Evolutionary conservation across 2,888 invertebrate species (phyloP).

Genomic region (Mantis religiosa): DNA sequence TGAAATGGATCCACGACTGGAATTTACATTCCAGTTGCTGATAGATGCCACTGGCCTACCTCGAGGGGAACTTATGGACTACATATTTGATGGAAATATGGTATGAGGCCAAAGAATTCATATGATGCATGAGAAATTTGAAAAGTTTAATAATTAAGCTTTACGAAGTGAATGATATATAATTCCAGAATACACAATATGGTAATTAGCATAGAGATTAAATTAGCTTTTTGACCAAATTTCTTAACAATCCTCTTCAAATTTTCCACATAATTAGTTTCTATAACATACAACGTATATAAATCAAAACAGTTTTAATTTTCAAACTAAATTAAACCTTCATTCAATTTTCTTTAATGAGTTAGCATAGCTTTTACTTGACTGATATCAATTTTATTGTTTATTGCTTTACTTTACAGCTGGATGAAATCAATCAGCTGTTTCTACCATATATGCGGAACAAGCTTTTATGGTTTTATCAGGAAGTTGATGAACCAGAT

Average conservation of each 20-base stretch:
- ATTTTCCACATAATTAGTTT: too few species aligned
- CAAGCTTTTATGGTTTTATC: constrained; percentile 84
- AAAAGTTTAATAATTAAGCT: background rate
- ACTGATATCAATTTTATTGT: constrained; percentile 12
- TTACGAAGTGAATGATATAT: background rate
- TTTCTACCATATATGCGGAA: constrained; percentile 81
- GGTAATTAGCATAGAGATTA: too few species aligned
- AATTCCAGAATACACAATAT: background rate
- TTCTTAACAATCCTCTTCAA: too few species aligned
- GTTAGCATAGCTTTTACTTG: too few species aligned
- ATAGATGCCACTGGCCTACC: constrained; percentile 79
- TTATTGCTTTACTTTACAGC: constrained; percentile 46
- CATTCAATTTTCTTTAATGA: too few species aligned
- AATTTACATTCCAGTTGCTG: constrained; percentile 83
- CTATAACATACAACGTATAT: too few species aligned
- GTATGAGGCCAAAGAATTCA: constrained; percentile 42
- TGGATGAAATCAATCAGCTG: constrained; percentile 83
- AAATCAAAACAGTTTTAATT: too few species aligned
- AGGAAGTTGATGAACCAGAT: constrained; percentile 73
- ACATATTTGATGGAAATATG: constrained; percentile 87
- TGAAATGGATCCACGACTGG: constrained; percentile 88
- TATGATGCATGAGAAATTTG: background rate
- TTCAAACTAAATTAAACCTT: too few species aligned
- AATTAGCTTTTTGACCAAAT: too few species aligned
- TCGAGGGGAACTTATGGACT: constrained; percentile 83